Conservation (phyloP, 2,797 vertebrate species). For the Chromis chromis region DNA sequence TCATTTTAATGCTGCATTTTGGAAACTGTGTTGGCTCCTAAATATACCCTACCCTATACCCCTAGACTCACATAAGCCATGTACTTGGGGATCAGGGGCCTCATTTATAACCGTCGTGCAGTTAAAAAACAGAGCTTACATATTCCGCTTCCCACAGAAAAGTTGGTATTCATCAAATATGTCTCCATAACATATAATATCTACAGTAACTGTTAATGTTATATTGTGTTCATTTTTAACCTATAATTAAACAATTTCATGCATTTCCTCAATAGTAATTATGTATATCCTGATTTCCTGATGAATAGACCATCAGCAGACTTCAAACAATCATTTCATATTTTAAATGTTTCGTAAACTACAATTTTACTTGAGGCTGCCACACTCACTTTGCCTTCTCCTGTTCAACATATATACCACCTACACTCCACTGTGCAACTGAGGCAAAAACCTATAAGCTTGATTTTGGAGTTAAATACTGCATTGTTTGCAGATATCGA, state of each 20-base stretch:
- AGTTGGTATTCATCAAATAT: no score
- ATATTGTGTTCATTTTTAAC: background rate
- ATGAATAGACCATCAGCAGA: background rate
- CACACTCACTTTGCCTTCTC: background rate
- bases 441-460: background rate
- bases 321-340: background rate
- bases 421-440: background rate
- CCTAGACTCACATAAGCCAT: background rate
- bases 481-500: background rate
- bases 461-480: background rate
- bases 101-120: slow-evolving; percentile 9
- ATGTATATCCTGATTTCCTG: background rate
- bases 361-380: background rate
- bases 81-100: background rate
- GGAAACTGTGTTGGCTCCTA: slow-evolving; percentile 20
- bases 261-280: background rate
- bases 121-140: background rate
- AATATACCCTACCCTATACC: background rate
- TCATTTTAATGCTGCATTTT: slow-evolving; percentile 6
- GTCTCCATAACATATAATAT: no score
- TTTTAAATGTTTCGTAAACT: background rate
- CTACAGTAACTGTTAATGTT: background rate
- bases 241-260: background rate
- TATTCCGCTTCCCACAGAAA: background rate
- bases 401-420: background rate